Conservation (phyloP, 2,113 vertebrate species). For the Octodon degus region DNA sequence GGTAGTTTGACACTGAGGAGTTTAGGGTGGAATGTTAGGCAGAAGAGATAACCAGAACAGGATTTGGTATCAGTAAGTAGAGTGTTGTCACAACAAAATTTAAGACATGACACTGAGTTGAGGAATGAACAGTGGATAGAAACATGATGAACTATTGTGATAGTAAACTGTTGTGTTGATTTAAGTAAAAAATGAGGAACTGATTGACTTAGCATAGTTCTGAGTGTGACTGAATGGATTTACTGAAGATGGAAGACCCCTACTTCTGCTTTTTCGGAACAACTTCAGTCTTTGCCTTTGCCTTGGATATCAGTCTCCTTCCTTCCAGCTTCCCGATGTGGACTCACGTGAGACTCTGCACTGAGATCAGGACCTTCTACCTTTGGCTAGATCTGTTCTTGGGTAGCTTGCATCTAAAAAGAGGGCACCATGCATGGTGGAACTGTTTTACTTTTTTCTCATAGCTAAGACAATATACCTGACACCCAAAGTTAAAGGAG, state of each 20-base stretch:
- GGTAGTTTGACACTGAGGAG: neutral
- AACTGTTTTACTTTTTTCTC: neutral
- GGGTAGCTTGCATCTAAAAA: neutral
- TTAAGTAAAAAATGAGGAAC: too few species aligned
- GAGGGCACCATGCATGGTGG: neutral
- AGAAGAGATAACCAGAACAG: neutral
- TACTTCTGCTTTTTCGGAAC: neutral
- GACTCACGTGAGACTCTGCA: neutral
- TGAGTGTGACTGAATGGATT: neutral
- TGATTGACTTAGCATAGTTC: neutral
- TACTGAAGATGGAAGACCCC: neutral
- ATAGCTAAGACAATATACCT: neutral
- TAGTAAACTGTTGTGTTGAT: too few species aligned
- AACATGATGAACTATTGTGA: neutral
- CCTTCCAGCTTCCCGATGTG: neutral
- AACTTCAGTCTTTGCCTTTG: neutral
- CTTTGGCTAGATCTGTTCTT: neutral
- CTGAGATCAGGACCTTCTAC: neutral
- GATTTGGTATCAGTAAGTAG: neutral
- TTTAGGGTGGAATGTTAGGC: neutral
- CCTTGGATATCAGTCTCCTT: neutral
- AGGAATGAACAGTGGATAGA: neutral
- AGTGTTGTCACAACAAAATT: neutral
- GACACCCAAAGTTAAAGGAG: neutral
- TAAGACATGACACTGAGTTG: neutral